Evolutionary conservation across 2,888 invertebrate species (phyloP).

Genomic region (Cryptophagus acutangulus): DNA sequence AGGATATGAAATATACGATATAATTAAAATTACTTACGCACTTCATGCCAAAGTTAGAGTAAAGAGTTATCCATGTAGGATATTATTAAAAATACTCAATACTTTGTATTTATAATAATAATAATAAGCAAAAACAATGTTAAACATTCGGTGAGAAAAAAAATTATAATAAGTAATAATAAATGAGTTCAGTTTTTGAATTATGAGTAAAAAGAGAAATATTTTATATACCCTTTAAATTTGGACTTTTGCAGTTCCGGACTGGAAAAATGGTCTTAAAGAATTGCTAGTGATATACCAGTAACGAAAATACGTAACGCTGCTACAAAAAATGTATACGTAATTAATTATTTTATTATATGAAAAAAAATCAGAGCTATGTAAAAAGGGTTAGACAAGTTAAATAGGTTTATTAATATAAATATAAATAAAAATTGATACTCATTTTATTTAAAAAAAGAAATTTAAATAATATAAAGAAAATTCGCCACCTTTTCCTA

Average conservation of each 20-base stretch:
- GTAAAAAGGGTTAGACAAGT: conserved; percentile 35
- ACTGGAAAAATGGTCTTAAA: conserved; percentile 14
- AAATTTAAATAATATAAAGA: background rate
- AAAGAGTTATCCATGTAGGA: conserved; percentile 48
- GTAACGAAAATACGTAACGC: conserved; percentile 46
- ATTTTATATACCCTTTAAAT: conserved; percentile 40
- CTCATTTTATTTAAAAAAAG: conserved; percentile 12
- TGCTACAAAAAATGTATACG: conserved; percentile 47
- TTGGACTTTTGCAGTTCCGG: conserved; percentile 33
- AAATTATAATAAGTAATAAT: background rate
- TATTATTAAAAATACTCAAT: conserved; percentile 12
- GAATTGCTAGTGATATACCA: conserved; percentile 41
- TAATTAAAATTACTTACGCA: conserved; percentile 46
- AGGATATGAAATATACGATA: conserved; percentile 51
- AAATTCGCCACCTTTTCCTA: conserved; percentile 19
- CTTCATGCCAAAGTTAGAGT: conserved; percentile 51
- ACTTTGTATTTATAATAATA: background rate
- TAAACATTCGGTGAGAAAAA: conserved; percentile 22
- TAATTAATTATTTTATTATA: conserved; percentile 40
- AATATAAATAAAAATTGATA: conserved; percentile 19
- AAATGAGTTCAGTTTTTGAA: background rate
- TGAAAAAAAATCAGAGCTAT: conserved; percentile 30
- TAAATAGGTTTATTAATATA: conserved; percentile 30
- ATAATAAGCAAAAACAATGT: conserved; percentile 19
- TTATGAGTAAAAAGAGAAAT: conserved; percentile 27